Base-by-base conservation (phyloP, 2,888 invertebrate species). In the Spisula subtruncata region DNA sequence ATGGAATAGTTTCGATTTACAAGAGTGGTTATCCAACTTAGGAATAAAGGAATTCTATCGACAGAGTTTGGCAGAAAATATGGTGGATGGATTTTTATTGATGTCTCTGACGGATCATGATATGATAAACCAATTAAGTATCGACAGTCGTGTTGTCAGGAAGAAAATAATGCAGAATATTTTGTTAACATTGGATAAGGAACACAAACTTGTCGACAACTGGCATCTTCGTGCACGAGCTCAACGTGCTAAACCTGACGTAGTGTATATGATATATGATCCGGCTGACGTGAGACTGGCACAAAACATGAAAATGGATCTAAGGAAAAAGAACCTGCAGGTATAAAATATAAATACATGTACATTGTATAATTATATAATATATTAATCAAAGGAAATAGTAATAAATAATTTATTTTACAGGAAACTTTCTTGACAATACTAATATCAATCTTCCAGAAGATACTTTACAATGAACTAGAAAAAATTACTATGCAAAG, bases 141-240 rank as follows among this genome's bases (percentile, higher is more conserved):
- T 96, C 32, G 96, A 96, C 92, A 96, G 96, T 89, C 93, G 96
- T 14, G 96, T 95, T 14, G 96, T 96, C 0, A 90, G 96, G 46
- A 96, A 95, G 92, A 96, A 96, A 92, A 96, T 96, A 71, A 96
- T 96, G 96, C 96, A 96, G 93, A 96, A 96, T 92, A 95, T 96
- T 60, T 88, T 96, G 35, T 89, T 92, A 85, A 95, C 95, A 0
- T 89, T 96, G 51, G 96, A 96, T 92, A 95, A 94, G 89, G 96
- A 96, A 86, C 96, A 96, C 88, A 95, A 96, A 86, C 93, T 94
- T 87, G 71, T 93, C 0, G 96, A 96, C 87, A 96, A 95, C 90
- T 96, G 96, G 96, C 96, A 96, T 89, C 91, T 96, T 14, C 91
- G 96, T 41, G 95, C 96, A n/a, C 93, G 96, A 46, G 94, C 95